Evolutionary conservation across 2,113 vertebrate genomes (phyloP).

Genomic region (Corythaixoides concolor): DNA sequence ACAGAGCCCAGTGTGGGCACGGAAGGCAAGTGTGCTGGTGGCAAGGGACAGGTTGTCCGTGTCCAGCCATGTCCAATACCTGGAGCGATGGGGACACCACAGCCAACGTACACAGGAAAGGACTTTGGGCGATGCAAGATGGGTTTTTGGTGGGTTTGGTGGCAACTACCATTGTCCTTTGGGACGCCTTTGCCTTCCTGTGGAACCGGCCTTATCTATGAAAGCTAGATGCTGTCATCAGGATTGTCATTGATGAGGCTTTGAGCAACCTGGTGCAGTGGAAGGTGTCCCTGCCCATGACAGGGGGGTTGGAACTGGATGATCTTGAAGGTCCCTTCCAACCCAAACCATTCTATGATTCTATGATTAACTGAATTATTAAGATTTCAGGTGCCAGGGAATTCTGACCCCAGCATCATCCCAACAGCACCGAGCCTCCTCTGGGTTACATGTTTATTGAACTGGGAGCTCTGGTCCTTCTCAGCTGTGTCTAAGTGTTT

Average conservation of each 20-base stretch:
- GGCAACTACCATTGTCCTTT: neutral
- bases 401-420: neutral
- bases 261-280: too few species aligned
- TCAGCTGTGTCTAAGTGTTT: neutral
- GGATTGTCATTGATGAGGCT: too few species aligned
- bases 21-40: neutral
- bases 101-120: accelerated
- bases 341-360: too few species aligned
- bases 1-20: neutral
- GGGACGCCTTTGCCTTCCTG: neutral
- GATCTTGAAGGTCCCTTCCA: too few species aligned
- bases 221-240: neutral
- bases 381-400: neutral
- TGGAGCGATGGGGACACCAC: accelerated
- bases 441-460: neutral
- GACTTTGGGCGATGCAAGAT: too few species aligned
- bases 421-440: neutral
- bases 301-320: too few species aligned
- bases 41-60: too few species aligned
- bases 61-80: neutral
- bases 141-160: neutral
- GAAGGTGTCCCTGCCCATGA: too few species aligned
- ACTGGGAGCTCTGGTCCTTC: neutral
- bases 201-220: neutral
- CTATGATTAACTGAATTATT: neutral